Percentiles rank a stretch among this genome's conserved stretches.
Conservation (phyloP, 2,888 invertebrate species). For the Chouioia cunea region DNA sequence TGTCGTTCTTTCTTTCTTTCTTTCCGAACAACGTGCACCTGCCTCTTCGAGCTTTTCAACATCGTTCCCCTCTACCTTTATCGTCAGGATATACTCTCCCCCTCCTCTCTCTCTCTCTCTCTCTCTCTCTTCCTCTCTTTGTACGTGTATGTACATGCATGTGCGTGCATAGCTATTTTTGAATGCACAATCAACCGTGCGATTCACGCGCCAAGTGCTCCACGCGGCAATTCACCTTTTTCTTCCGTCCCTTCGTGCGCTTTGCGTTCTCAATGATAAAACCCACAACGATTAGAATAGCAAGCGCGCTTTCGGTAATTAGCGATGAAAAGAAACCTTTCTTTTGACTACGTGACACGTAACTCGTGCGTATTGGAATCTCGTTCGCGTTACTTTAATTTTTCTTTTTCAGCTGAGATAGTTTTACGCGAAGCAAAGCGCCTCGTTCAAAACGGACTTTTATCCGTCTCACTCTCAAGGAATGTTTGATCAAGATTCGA, state of each 20-base stretch:
- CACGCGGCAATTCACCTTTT: conserved; percentile 19
- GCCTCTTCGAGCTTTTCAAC: conserved; percentile 21
- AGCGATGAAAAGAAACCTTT: no score
- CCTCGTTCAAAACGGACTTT: no score
- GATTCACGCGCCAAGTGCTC: conserved; percentile 6
- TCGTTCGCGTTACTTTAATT: no score
- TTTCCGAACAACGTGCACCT: conserved; percentile 6
- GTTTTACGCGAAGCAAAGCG: no score
- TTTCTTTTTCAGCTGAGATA: no score
- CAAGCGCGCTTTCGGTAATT: no score
- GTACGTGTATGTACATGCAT: neutral
- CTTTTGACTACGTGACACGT: no score
- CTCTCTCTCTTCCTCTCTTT: conserved; percentile 41
- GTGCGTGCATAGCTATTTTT: no score
- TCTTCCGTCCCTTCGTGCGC: conserved; percentile 21
- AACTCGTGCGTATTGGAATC: no score
- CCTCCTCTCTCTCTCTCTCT: conserved; percentile 15
- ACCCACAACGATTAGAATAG: no score
- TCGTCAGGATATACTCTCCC: neutral
- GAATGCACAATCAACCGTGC: no score
- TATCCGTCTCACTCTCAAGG: no score
- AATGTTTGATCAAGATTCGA: neutral
- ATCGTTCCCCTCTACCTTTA: neutral
- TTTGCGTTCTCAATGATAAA: conserved; percentile 6
- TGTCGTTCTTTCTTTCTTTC: conserved; percentile 20